These are phyloP conservation scores for Boloria euphrosyne DNA, from an alignment of 2,888 invertebrate genomes.

Conservation along the genomic window DNA sequence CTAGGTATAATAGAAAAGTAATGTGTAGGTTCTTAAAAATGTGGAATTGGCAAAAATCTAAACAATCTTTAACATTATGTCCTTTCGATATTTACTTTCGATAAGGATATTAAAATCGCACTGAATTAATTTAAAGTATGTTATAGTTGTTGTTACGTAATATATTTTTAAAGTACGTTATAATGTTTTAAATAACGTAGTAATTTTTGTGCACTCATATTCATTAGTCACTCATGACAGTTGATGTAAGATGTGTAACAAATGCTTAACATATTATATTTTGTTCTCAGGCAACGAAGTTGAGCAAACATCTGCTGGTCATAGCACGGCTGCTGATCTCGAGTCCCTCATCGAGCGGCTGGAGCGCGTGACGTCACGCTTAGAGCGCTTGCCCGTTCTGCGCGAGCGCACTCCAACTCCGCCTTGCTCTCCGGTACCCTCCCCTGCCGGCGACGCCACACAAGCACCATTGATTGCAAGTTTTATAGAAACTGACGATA, in stretches of 20 bases:
- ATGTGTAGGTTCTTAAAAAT: too few species aligned
- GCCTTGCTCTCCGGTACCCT: conserved; percentile 59
- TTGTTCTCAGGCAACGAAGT: conserved; percentile 71
- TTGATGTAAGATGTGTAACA: background rate
- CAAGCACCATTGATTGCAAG: conserved; percentile 15
- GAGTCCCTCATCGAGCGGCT: conserved; percentile 87
- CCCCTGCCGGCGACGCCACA: conserved; percentile 48
- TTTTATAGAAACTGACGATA: conserved; percentile 55
- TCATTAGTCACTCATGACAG: too few species aligned
- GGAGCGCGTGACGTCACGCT: conserved; percentile 87
- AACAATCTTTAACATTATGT: too few species aligned
- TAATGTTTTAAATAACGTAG: too few species aligned
- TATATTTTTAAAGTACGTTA: too few species aligned
- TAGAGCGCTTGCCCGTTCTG: conserved; percentile 82
- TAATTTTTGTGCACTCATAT: too few species aligned
- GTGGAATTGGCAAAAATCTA: too few species aligned
- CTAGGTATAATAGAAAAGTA: too few species aligned
- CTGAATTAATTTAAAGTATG: too few species aligned
- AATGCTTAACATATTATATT: background rate
- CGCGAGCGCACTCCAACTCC: conserved; percentile 57
- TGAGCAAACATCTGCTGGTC: conserved; percentile 66
- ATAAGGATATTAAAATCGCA: too few species aligned
- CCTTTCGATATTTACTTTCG: too few species aligned
- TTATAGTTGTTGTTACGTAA: too few species aligned
- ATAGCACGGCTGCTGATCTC: conserved; percentile 81